Base-by-base conservation (phyloP, 2,797 vertebrate species). In the Astyanax mexicanus region DNA sequence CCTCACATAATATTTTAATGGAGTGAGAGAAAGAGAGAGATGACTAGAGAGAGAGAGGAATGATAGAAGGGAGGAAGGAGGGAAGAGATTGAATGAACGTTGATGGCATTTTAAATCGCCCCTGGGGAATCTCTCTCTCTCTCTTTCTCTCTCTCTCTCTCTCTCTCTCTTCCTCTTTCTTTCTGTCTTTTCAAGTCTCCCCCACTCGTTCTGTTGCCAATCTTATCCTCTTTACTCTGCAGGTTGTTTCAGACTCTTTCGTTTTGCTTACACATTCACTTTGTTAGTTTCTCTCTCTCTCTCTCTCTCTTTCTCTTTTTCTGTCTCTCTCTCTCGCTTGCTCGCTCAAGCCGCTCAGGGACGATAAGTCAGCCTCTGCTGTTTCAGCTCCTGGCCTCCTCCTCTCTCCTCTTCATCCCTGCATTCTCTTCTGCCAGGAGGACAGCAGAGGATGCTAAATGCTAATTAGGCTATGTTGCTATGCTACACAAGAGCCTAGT, bases 301-400 rank as follows among this genome's bases (percentile, higher is more conserved):
- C 54, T 42, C n/a, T 10, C 25, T 72, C 42, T 47, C 44, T 45
- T 44, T 35, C 57, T 35, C 19, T n/a, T n/a, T n/a, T n/a, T n/a
- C n/a, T n/a, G n/a, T n/a, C n/a, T 19, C 42, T 13, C 35, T 11
- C 12, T 23, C 4, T 13, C 55, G 1, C 19, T 52, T 64, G 10
- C 21, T 4, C 58, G 64, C 11, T 44, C 32, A 37, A 89, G 85
- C 86, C 84, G 84, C 86, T 91, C 81, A 81, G 89, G 88, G 88
- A 82, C 82, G 91, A 92, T 91, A 91, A 93, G 91, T 92, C 89
- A 87, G 87, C 89, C 87, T 89, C 86, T 92, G 90, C 90, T 90
- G 89, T 87, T 91, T 91, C 88, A 93, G 91, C 90, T 80, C 72
- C 73, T 78, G 45, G 75, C 62, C 71, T 78, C 69, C 71, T 78